Conservation (phyloP, 2,888 invertebrate species). For the Scaptomyza reducta region DNA sequence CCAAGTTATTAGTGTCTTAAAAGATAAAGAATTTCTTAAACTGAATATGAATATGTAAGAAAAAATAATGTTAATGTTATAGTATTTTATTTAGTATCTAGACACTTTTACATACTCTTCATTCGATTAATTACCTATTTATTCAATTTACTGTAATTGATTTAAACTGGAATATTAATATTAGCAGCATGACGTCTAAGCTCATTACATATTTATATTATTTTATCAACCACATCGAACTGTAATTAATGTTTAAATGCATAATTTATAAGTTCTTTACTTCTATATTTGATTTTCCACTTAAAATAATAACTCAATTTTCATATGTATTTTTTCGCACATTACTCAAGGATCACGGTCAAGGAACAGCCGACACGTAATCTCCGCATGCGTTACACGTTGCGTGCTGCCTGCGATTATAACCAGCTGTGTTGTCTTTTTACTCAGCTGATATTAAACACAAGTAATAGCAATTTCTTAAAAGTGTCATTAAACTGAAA, state of each 20-base stretch:
- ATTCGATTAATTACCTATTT: not conserved
- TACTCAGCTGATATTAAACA: slow-evolving; percentile 52
- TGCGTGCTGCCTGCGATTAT: slow-evolving; percentile 8
- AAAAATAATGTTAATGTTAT: no score
- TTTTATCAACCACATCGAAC: not conserved
- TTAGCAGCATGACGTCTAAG: no score
- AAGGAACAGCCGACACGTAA: slow-evolving; percentile 25
- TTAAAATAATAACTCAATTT: no score
- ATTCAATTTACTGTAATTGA: not conserved
- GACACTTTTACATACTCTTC: not conserved
- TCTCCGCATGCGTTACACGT: not conserved
- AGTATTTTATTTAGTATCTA: no score
- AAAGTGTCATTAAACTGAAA: slow-evolving; percentile 61
- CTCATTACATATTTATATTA: not conserved
- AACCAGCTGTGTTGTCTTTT: slow-evolving; percentile 2
- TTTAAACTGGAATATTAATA: not conserved
- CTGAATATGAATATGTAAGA: no score
- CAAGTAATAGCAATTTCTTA: slow-evolving; percentile 50
- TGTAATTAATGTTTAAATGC: no score
- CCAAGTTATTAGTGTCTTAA: not conserved
- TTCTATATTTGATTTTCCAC: no score
- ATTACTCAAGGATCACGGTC: no score
- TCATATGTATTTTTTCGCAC: no score
- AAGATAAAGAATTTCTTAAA: no score
- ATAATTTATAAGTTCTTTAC: no score